Conservation (phyloP, 2,113 vertebrate species). For the Pycnonotus jocosus region DNA sequence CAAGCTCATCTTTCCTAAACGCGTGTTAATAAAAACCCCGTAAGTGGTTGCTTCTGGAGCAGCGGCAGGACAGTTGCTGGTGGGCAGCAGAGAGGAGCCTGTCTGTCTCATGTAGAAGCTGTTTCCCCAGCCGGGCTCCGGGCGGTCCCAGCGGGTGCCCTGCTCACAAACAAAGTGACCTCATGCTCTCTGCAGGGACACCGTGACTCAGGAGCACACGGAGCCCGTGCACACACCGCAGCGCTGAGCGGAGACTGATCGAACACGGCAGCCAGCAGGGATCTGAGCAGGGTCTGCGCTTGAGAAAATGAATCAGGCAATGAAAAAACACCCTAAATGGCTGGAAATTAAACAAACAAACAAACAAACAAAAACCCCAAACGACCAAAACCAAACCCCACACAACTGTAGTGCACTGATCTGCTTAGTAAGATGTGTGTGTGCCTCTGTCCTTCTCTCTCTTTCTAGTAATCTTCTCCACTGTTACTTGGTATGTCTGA, state of each 20-base stretch:
- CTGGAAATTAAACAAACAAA: too few species aligned
- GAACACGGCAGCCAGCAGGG: neutral
- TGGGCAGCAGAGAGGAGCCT: neutral
- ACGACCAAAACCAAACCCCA: neutral
- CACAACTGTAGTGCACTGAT: neutral
- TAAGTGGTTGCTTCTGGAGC: neutral
- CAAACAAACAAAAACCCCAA: too few species aligned
- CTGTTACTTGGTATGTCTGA: neutral
- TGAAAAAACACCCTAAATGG: neutral
- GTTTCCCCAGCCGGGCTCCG: neutral
- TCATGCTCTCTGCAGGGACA: neutral
- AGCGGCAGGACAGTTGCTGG: neutral
- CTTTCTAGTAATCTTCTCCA: neutral
- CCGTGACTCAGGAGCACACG: neutral
- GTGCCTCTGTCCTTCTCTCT: neutral
- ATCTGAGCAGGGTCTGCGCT: neutral
- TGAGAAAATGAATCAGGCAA: neutral
- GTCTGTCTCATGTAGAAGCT: neutral
- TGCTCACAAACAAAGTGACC: conserved; percentile 38
- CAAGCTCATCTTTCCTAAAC: neutral
- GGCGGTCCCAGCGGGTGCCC: neutral
- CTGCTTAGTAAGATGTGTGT: neutral
- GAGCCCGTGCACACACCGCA: neutral
- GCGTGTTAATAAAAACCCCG: neutral
- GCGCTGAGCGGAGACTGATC: neutral